phyloP scores from a whole-genome alignment of 1,140 invertebrate genomes.

The Agraylea sexmaculata region DNA sequence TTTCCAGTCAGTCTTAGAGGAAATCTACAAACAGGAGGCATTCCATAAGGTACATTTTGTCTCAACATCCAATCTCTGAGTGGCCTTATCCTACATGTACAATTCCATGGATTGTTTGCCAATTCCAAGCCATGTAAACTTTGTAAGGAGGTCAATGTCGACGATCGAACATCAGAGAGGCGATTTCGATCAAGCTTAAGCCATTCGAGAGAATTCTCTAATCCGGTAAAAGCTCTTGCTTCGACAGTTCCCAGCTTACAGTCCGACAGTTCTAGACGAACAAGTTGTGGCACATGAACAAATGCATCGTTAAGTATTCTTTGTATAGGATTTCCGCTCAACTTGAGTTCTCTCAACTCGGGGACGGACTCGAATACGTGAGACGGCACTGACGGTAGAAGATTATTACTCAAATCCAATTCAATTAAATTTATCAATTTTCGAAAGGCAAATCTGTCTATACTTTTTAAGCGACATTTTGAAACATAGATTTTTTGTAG shows the following conservation, averaged over 20 bases:
- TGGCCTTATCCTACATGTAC: constrained; percentile 61
- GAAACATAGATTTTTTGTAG: constrained; percentile 65
- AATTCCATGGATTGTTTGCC: constrained; percentile 70
- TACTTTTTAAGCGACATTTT: constrained; percentile 46
- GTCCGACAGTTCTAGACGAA: constrained; percentile 57
- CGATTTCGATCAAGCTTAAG: constrained; percentile 65
- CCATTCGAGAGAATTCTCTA: constrained; percentile 57
- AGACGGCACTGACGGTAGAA: constrained; percentile 53
- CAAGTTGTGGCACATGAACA: constrained; percentile 50
- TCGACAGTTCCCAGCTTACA: constrained; percentile 57
- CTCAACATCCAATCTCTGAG: constrained; percentile 64
- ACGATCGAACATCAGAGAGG: constrained; percentile 49
- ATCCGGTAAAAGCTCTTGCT: constrained; percentile 55
- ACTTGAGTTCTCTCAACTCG: constrained; percentile 60
- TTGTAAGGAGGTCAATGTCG: constrained; percentile 50
- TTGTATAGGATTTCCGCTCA: constrained; percentile 61
- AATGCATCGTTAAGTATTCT: constrained; percentile 59
- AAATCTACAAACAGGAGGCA: constrained; percentile 52
- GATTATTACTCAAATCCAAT: constrained; percentile 64
- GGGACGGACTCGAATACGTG: constrained; percentile 55
- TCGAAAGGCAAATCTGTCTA: constrained; percentile 54
- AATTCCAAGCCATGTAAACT: constrained; percentile 63
- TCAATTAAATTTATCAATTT: constrained; percentile 65
- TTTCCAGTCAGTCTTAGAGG: constrained; percentile 49
- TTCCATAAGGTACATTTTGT: constrained; percentile 59